Base-by-base conservation (phyloP, 2,888 invertebrate genomes). In the Quadroppia sp. region DNA sequence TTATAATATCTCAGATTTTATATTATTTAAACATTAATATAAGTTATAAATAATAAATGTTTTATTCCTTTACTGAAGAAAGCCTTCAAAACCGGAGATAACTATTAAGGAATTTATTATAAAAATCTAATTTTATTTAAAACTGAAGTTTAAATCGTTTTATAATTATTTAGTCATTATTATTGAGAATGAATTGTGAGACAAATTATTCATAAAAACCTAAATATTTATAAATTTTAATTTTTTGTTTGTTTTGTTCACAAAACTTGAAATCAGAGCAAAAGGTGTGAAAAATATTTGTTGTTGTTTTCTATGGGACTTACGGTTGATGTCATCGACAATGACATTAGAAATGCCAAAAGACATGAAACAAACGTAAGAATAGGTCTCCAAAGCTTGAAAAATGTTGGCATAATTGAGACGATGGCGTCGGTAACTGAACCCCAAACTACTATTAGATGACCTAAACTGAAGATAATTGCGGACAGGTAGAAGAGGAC, bases 391-490 rank as follows among this genome's bases (percentile, higher is more conserved):
- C 90, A 91, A 0, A 88, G 85, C 78, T 88, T 87, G 77, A 93
- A 82, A 76, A 87, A 85, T 81, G 87, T 85, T n/a, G 88, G 84
- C 83, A 90, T 88, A 81, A 92, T 86, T 53, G 91, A 86, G 87
- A 92, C 87, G 71, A 94, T 86, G 2, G 92, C 91, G 25, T 91
- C 89, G 76, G 93, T 90, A 72, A 94, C 90, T 80, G 91, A 91
- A 81, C 93, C 92, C 94, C 94, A 94, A 80, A 94, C 89, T 0
- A 92, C 92, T 78, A 93, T 85, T 86, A 86, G 80, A 42, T 94
- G 94, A 4, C 91, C 91, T 75, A 94, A 87, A 0, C 93, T 94
- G 80, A 94, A 92, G 80, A 91, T 85, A 77, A 93, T 90, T 75
- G 94, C 86, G 78, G 89, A 88, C 81, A 90, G 89, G 83, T 91